Evolutionary conservation across 2,113 vertebrate genomes (phyloP).

Genomic region (Phalacrocorax aristotelis): DNA sequence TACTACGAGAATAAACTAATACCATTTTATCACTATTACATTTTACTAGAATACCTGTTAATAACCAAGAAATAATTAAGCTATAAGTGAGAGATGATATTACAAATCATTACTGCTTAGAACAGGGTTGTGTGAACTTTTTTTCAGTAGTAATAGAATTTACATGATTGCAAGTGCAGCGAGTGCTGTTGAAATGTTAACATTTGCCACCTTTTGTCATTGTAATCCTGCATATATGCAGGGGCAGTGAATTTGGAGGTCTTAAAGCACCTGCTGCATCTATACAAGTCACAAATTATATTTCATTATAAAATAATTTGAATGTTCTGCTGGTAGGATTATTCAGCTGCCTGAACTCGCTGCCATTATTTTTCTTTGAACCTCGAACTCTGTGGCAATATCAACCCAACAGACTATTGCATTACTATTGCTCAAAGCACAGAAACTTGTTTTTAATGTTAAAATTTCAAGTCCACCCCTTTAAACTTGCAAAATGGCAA

Average conservation of each 20-base stretch:
- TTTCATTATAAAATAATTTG: conserved; percentile 1
- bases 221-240: conserved; percentile 5
- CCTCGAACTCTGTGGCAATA: background rate
- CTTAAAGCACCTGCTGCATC: conserved; percentile 22
- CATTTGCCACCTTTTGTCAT: conserved; percentile 11
- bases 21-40: background rate
- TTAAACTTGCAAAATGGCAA: background rate
- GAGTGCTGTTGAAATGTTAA: background rate
- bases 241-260: background rate
- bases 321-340: background rate
- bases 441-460: background rate
- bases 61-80: conserved; percentile 19
- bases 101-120: background rate
- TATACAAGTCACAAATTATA: background rate
- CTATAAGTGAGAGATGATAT: background rate
- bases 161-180: background rate
- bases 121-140: background rate
- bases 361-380: background rate
- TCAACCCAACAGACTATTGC: background rate
- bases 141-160: background rate
- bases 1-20: conserved; percentile 16
- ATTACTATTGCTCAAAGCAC: background rate
- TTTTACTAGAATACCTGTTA: background rate
- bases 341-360: background rate
- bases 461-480: background rate